phyloP scores from a whole-genome alignment of 2,888 invertebrate genomes.

The Amphimallon solstitiale region DNA sequence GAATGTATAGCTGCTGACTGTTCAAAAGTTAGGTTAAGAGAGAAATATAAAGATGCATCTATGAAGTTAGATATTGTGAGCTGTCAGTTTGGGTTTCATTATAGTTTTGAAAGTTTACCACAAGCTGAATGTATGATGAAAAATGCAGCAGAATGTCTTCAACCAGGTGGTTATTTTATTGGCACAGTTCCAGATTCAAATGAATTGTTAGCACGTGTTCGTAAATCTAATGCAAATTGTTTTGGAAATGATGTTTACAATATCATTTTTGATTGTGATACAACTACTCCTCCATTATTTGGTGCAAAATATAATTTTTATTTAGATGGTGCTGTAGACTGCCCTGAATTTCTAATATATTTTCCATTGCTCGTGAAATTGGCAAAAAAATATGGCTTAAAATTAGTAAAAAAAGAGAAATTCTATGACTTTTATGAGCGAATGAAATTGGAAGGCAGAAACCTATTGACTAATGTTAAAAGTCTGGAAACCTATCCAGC shows the following conservation, averaged over 20 bases:
- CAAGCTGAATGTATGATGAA: slow-evolving; percentile 93
- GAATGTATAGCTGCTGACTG: slow-evolving; percentile 94
- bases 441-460: slow-evolving; percentile 68
- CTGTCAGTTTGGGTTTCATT: slow-evolving; percentile 99
- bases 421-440: slow-evolving; percentile 85
- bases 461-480: slow-evolving; percentile 79
- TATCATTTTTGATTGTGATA: slow-evolving; percentile 77
- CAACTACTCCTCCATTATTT: slow-evolving; percentile 81
- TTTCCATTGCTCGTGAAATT: slow-evolving; percentile 84
- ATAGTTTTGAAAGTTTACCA: slow-evolving; percentile 87
- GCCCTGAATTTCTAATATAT: slow-evolving; percentile 97
- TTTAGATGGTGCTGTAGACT: slow-evolving; percentile 95
- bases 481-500: slow-evolving; percentile 86
- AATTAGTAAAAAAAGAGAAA: slow-evolving; percentile 73
- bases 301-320: slow-evolving; percentile 97
- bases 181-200: slow-evolving; percentile 96
- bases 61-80: slow-evolving; percentile 89
- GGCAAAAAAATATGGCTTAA: slow-evolving; percentile 76
- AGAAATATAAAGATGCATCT: slow-evolving; percentile 80
- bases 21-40: slow-evolving; percentile 82
- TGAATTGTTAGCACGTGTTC: slow-evolving; percentile 84
- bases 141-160: slow-evolving; percentile 91
- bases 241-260: slow-evolving; percentile 85
- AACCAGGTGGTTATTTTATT: slow-evolving; percentile 93
- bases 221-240: slow-evolving; percentile 66